Evolutionary conservation across 2,113 vertebrate species (phyloP).

Genomic region (Abramis brama): DNA sequence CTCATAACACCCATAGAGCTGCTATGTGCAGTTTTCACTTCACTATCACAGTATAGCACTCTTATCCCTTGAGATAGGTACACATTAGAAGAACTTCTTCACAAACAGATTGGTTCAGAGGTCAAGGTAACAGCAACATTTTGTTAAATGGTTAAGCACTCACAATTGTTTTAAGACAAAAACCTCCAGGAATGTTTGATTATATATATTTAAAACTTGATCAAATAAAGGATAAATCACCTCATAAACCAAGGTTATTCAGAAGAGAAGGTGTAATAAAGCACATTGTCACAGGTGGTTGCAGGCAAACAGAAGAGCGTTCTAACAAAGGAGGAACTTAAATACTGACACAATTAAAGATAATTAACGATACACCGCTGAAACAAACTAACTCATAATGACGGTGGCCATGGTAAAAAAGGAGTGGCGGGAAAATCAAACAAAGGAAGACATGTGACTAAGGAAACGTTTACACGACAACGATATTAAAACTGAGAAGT

Average conservation of each 20-base stretch:
- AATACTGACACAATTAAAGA: too few species aligned
- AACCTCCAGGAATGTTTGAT: background rate
- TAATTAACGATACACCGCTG: too few species aligned
- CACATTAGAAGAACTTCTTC: background rate
- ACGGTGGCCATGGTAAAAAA: too few species aligned
- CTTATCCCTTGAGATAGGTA: constrained; percentile 10
- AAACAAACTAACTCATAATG: too few species aligned
- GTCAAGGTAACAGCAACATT: background rate
- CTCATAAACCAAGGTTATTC: background rate
- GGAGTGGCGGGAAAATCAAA: too few species aligned
- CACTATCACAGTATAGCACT: background rate
- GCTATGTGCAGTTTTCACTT: background rate
- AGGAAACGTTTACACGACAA: too few species aligned
- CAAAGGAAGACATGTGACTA: too few species aligned
- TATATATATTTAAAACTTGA: background rate
- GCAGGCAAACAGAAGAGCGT: too few species aligned
- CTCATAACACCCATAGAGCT: background rate
- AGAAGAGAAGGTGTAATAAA: background rate
- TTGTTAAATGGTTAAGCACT: background rate
- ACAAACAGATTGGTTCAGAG: background rate
- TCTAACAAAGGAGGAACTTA: too few species aligned
- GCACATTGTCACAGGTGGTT: too few species aligned
- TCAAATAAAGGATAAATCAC: background rate
- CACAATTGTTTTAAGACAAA: too few species aligned
- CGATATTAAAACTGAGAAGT: too few species aligned